Evolutionary conservation across 2,113 vertebrate species (phyloP), one percentile per base, ranked within the genome.

Genomic region (Phrynosoma platyrhinos): DNA sequence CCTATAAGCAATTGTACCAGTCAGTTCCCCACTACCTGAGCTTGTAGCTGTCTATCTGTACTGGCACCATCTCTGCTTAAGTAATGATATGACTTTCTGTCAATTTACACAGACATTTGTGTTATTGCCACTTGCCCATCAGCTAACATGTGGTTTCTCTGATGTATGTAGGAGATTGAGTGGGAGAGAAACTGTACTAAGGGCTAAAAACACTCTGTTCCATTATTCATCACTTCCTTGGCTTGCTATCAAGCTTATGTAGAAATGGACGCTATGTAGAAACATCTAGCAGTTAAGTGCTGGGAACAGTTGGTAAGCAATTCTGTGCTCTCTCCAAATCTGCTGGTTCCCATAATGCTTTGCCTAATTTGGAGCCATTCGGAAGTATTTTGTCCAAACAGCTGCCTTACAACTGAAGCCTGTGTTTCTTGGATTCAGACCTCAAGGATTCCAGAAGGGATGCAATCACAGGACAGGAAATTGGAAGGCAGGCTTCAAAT

Each of bases 401-500:
- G 79, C 72, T 80, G 82, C 8, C 0, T 0, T 40, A 52, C 32
- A 7, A 25, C 2, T 10, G 68, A n/a, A 21, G 64, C 16, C 64
- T 86, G 62, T 27, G 8, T 25, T 88, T 76, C 30, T n/a, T 0
- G 0, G 69, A 88, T 82, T 53, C 30, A 69, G 64, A 75, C 25
- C 0, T 1, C 42, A 55, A 89, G 52, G 66, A 69, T 75, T 87
- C 0, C 10, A 0, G 53, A 76, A 77, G 6, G 71, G n/a, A 71
- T 79, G 30, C 8, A 16, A 16, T 27, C 1, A 0, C 27, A 30
- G 8, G 23, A 9, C 0, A 0, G 27, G 20, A 20, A 40, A 9
- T 25, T 84, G 52, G 69, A 30, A 75, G 62, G 25, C n/a, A 27
- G 52, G 52, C 36, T 62, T 40, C 23, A 32, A 75, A 66, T 42